Evolutionary conservation across 1,140 invertebrate genomes (phyloP), one percentile per base, ranked within the genome.

Genomic region (Cotesia vestalis): DNA sequence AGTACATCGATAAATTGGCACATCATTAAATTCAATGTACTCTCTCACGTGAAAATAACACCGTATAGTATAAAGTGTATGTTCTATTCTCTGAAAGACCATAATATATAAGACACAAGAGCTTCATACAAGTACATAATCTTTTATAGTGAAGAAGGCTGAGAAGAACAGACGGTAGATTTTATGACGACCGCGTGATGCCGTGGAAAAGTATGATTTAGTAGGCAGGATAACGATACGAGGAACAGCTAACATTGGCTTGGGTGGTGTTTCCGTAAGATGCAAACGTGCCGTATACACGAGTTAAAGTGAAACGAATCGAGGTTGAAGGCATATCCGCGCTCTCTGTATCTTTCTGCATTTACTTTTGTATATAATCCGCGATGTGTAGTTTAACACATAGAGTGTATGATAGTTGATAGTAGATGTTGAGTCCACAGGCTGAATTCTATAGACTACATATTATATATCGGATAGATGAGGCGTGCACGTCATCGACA

Each of bases 401-500:
- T 46, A 5, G 40, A 46, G 40, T 46, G 40, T 8, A 17, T n/a
- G n/a, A 17, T 57, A 20, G 53, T 14, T 57, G 8, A 17, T 57
- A 6, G 53, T 14, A 12, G 1, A 46, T 9, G 40, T 8, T 46
- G 6, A 46, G 40, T 46, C 38, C 38, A 40, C 38, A 17, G 38
- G 9, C 38, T 40, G 9, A 9, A 40, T 40, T 46, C 40, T 46
- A 46, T 46, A 46, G 40, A 46, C 40, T 46, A 46, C 40, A 46
- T 46, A 55, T 38, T 66, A 55, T 55, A 55, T 66, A 63, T 64
- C 17, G 53, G 69, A 71, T 55, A 53, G 40, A 71, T 55, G 69
- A 53, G 59, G 57, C 55, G 61, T 69, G 38, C 57, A 20, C 68
- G 5, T 40, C 72, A 72, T 70, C 71, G 66, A 73, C 73, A 71